Conservation (phyloP, 2,888 invertebrate species). For the Myopa testacea region DNA sequence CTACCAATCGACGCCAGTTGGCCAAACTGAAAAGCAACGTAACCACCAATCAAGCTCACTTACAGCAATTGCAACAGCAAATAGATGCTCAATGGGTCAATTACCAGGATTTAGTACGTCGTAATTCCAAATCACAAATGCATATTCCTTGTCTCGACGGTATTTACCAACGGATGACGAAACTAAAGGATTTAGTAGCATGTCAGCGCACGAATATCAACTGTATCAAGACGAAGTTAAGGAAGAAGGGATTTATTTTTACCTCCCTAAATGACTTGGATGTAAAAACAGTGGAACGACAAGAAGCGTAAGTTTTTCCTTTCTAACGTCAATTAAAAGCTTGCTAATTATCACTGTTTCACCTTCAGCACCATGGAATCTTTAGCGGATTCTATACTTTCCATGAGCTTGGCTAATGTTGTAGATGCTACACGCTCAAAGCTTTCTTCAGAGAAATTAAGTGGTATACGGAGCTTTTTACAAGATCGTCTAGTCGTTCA, state of each 20-base stretch:
- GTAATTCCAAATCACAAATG: slow-evolving; percentile 63
- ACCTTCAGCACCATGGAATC: slow-evolving; percentile 60
- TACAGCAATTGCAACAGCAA: slow-evolving; percentile 78
- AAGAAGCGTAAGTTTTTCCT: slow-evolving; percentile 9
- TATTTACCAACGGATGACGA: slow-evolving; percentile 82
- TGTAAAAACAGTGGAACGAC: not conserved
- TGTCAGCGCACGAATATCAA: slow-evolving; percentile 71
- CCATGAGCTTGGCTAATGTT: slow-evolving; percentile 61
- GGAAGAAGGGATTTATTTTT: slow-evolving; percentile 56
- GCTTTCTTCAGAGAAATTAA: slow-evolving; percentile 59
- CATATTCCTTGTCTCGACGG: slow-evolving; percentile 77
- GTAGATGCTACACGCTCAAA: slow-evolving; percentile 58
- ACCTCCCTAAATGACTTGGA: slow-evolving; percentile 50
- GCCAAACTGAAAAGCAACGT: slow-evolving; percentile 77
- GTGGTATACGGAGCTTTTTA: slow-evolving; percentile 56
- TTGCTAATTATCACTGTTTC: slow-evolving; percentile 12
- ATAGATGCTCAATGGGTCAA: slow-evolving; percentile 84
- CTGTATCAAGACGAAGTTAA: slow-evolving; percentile 62
- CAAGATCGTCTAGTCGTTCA: slow-evolving; percentile 56
- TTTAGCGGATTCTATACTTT: slow-evolving; percentile 65
- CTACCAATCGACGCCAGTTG: slow-evolving; percentile 71
- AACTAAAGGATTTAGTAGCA: slow-evolving; percentile 77
- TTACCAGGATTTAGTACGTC: slow-evolving; percentile 71
- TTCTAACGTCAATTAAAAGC: not conserved
- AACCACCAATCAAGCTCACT: slow-evolving; percentile 80